phyloP scores from a whole-genome alignment of 1,140 invertebrate species.

The Brachionus angularis region DNA sequence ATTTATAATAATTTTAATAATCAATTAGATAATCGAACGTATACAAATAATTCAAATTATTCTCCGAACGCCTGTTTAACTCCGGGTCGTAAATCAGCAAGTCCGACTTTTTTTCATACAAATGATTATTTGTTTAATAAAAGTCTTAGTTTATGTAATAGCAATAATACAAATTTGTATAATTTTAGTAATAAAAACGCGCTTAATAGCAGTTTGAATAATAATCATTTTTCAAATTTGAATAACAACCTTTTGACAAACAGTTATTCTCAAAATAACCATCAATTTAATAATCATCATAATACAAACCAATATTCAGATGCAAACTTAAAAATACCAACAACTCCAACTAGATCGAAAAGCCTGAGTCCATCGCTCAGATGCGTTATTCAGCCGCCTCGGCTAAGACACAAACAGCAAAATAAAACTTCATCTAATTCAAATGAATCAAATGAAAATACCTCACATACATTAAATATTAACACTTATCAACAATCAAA shows the following conservation, averaged over 20 bases:
- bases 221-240: too few species aligned
- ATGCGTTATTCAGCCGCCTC: background rate
- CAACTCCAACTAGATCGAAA: conserved; percentile 35
- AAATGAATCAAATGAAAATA: background rate
- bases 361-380: conserved; percentile 32
- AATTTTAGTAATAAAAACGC: too few species aligned
- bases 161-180: too few species aligned
- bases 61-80: background rate
- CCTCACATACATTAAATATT: background rate
- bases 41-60: background rate
- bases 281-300: too few species aligned
- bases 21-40: too few species aligned
- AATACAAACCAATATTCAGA: too few species aligned
- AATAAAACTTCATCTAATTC: background rate
- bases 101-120: conserved; percentile 31
- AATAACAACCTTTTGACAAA: too few species aligned
- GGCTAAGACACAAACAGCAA: conserved; percentile 33
- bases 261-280: too few species aligned
- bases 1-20: too few species aligned
- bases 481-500: too few species aligned
- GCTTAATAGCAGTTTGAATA: too few species aligned
- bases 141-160: too few species aligned
- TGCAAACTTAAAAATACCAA: conserved; percentile 2
- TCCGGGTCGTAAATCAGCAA: conserved; percentile 40
- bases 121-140: conserved; percentile 23